Evolutionary conservation across 2,113 vertebrate species (phyloP).

Genomic region (Lasiurus cinereus): DNA sequence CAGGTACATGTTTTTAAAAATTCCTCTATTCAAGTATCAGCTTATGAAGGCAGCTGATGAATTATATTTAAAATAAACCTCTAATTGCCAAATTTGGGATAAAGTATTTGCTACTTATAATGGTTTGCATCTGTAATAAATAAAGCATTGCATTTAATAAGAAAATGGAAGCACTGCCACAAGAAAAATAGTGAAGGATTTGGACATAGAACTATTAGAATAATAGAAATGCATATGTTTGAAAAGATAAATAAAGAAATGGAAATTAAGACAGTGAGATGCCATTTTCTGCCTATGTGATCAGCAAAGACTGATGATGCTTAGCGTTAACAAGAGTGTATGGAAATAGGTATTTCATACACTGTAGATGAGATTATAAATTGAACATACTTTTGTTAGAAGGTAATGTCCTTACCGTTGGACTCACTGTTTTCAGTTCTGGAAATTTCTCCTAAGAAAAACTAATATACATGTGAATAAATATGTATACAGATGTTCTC

Average conservation of each 20-base stretch:
- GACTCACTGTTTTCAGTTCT: background rate
- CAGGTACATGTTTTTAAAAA: conserved; percentile 7
- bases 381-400: background rate
- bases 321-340: background rate
- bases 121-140: background rate
- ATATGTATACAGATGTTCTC: background rate
- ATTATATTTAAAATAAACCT: conserved; percentile 54
- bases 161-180: background rate
- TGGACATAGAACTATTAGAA: background rate
- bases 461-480: background rate
- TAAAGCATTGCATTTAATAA: background rate
- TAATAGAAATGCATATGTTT: background rate
- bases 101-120: conserved; percentile 14
- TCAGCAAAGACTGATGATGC: background rate
- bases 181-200: conserved; percentile 35
- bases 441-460: background rate
- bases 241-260: conserved; percentile 25
- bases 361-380: background rate
- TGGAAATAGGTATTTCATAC: background rate
- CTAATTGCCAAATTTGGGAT: conserved; percentile 1
- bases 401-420: background rate
- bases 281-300: background rate
- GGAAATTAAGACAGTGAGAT: background rate
- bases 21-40: background rate
- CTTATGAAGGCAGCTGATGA: conserved; percentile 33